Conservation (phyloP, 1,140 invertebrate genomes). For the Schlechtendalia chinensis region DNA sequence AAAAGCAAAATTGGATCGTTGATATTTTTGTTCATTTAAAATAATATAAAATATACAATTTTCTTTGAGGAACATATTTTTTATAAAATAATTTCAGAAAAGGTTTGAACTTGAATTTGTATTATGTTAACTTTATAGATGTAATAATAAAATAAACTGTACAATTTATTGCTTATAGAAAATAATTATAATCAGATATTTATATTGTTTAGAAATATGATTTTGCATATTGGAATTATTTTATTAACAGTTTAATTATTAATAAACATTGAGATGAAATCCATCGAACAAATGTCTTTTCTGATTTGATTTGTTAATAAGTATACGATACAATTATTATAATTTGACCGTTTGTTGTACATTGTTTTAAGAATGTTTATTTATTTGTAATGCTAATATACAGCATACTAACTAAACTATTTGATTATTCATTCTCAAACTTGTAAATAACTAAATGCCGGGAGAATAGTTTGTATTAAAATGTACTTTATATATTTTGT, state of each 20-base stretch:
- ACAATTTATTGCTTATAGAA: not conserved
- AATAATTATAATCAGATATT: no score
- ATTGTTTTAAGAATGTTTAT: not conserved
- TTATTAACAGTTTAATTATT: no score
- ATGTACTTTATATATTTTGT: not conserved
- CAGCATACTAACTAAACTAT: not conserved
- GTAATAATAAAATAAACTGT: not conserved
- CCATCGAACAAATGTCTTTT: no score
- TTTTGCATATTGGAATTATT: no score
- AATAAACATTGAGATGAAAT: no score
- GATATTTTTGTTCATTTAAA: not conserved
- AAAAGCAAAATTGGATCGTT: no score
- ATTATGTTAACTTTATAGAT: not conserved
- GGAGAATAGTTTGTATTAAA: not conserved
- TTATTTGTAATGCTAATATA: not conserved
- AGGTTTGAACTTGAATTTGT: not conserved
- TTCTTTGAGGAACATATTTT: no score
- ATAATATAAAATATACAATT: not conserved
- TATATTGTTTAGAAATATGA: no score
- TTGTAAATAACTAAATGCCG: not conserved
- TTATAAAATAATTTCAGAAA: not conserved
- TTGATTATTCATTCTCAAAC: not conserved
- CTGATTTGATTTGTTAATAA: no score
- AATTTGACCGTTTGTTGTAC: no score
- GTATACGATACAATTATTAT: no score